Conservation (phyloP, 2,113 vertebrate species). For the Halcyon senegalensis region DNA sequence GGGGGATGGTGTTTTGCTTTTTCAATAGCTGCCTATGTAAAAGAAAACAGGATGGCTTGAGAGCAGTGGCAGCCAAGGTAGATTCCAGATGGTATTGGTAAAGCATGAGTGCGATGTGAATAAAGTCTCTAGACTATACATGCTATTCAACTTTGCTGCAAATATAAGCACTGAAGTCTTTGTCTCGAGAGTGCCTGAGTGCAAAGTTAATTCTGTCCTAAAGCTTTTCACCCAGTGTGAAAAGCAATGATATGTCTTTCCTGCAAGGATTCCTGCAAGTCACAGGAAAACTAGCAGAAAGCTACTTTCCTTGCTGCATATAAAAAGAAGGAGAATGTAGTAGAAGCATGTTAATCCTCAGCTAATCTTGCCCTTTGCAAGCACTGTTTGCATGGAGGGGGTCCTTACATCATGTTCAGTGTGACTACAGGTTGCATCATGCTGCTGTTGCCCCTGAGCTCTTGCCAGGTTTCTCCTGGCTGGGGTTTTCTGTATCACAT, state of each 20-base stretch:
- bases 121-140: background rate
- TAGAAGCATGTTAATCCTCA: background rate
- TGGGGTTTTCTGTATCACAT: background rate
- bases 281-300: background rate
- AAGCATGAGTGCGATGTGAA: background rate
- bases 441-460: background rate
- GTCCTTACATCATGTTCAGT: background rate
- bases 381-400: background rate
- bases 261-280: background rate
- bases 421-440: background rate
- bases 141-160: background rate
- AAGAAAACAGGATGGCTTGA: background rate
- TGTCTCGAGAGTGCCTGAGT: background rate
- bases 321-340: background rate
- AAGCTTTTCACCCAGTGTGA: background rate
- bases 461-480: background rate
- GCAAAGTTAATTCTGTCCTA: background rate
- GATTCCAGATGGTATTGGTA: background rate
- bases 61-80: background rate
- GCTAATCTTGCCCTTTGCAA: background rate
- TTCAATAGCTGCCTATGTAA: background rate
- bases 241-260: background rate
- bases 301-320: rapidly evolving
- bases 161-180: background rate
- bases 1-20: background rate